Percentiles rank a stretch among this genome's conserved stretches.
These are phyloP conservation scores for Drosophila diplacantha DNA, from an alignment of 2,888 invertebrate genomes.

Conservation along the genomic window DNA sequence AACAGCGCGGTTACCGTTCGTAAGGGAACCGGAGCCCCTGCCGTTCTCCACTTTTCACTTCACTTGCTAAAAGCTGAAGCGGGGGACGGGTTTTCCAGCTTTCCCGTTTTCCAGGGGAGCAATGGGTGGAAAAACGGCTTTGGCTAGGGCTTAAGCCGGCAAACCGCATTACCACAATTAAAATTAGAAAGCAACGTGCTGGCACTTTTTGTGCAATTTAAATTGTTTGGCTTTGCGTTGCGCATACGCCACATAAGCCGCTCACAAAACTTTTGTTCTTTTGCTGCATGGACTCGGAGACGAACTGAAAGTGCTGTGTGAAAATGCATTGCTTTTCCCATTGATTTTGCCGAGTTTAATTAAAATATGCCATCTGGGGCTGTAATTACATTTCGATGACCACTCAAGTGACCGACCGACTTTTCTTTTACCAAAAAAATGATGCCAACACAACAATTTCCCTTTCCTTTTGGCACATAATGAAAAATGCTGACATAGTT, in stretches of 20 bases:
- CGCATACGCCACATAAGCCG: conserved; percentile 55
- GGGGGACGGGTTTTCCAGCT: not conserved
- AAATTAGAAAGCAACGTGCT: conserved; percentile 43
- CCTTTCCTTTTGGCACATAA: conserved; percentile 36
- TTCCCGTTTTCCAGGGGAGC: not conserved
- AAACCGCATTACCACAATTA: conserved; percentile 47
- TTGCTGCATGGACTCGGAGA: not conserved
- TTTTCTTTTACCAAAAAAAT: conserved; percentile 2
- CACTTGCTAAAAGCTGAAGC: conserved; percentile 22
- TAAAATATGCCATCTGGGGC: conserved; percentile 26
- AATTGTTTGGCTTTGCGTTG: conserved; percentile 49
- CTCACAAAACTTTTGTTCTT: conserved; percentile 24
- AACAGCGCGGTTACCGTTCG: conserved; percentile 49
- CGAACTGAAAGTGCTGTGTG: conserved; percentile 5
- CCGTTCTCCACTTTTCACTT: conserved; percentile 14
- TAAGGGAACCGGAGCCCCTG: conserved; percentile 3
- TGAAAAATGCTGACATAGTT: conserved; percentile 49
- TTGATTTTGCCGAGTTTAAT: conserved; percentile 30
- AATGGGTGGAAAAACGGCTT: conserved; percentile 11
- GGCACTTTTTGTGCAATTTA: conserved; percentile 52
- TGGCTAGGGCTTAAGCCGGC: conserved; percentile 32
- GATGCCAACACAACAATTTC: conserved; percentile 29
- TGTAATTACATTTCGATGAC: conserved; percentile 36
- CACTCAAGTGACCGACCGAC: conserved; percentile 25
- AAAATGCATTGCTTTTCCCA: conserved; percentile 8